These are phyloP conservation scores for Phrynosoma blainvillii DNA, from an alignment of 2,113 vertebrate genomes.

Conservation along the genomic window DNA sequence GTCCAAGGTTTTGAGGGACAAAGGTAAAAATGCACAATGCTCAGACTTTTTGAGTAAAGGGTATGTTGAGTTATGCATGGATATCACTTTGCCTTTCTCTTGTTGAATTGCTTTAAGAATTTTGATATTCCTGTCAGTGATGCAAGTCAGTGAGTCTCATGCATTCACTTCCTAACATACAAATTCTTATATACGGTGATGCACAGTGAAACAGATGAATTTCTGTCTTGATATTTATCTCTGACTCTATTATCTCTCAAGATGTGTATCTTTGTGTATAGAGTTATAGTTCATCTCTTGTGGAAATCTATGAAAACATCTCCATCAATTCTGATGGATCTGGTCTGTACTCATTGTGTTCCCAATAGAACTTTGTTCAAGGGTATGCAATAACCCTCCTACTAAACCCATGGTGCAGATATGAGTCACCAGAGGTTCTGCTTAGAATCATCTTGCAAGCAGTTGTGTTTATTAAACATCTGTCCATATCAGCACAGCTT, in stretches of 20 bases:
- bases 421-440: background rate
- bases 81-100: background rate
- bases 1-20: background rate
- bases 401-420: background rate
- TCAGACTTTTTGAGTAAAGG: background rate
- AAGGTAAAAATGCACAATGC: background rate
- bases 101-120: background rate
- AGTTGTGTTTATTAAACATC: slow-evolving; percentile 12
- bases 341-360: background rate
- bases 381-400: background rate
- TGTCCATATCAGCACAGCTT: slow-evolving; percentile 11
- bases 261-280: background rate
- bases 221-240: background rate
- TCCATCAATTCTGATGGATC: background rate
- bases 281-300: background rate
- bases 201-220: background rate
- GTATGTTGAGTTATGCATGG: background rate
- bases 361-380: background rate
- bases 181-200: slow-evolving; percentile 2
- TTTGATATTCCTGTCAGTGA: background rate
- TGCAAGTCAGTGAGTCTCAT: background rate
- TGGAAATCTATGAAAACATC: background rate
- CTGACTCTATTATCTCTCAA: too few relatives aligned
- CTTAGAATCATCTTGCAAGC: slow-evolving; percentile 23
- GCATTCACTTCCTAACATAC: background rate